These are phyloP conservation scores for Bombus superbus DNA, from an alignment of 1,140 invertebrate genomes.

Conservation along the genomic window DNA sequence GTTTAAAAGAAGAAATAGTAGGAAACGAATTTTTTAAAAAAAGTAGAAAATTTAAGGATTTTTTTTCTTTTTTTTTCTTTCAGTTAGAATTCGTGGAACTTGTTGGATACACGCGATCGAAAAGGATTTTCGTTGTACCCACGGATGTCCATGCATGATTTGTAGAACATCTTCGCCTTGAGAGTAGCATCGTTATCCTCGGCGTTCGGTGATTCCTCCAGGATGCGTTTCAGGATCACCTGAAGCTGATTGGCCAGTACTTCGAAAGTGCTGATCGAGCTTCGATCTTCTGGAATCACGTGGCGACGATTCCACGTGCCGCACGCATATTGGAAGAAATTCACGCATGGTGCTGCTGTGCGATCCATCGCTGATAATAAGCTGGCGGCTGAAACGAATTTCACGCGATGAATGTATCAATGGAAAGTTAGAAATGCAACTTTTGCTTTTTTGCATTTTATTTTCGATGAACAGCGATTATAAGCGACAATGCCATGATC, in stretches of 20 bases:
- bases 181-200: slow-evolving; percentile 88
- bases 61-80: not conserved
- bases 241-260: slow-evolving; percentile 94
- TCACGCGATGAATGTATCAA: no score
- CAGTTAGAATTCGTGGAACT: not conserved
- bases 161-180: slow-evolving; percentile 93
- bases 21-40: no score
- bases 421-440: not conserved
- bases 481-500: no score
- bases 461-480: no score
- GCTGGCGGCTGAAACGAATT: slow-evolving; percentile 87
- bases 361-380: slow-evolving; percentile 93
- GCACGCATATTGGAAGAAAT: slow-evolving; percentile 96
- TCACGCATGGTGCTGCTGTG: slow-evolving; percentile 90
- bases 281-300: slow-evolving; percentile 94
- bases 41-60: no score
- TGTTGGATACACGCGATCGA: not conserved
- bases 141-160: slow-evolving; percentile 94
- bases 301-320: slow-evolving; percentile 95
- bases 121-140: slow-evolving; percentile 82
- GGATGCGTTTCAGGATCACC: slow-evolving; percentile 90
- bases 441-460: no score
- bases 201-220: slow-evolving; percentile 87
- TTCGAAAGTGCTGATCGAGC: slow-evolving; percentile 95
- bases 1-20: no score